Conservation (phyloP, 2,797 vertebrate species). For the Pangasius krempfi region DNA sequence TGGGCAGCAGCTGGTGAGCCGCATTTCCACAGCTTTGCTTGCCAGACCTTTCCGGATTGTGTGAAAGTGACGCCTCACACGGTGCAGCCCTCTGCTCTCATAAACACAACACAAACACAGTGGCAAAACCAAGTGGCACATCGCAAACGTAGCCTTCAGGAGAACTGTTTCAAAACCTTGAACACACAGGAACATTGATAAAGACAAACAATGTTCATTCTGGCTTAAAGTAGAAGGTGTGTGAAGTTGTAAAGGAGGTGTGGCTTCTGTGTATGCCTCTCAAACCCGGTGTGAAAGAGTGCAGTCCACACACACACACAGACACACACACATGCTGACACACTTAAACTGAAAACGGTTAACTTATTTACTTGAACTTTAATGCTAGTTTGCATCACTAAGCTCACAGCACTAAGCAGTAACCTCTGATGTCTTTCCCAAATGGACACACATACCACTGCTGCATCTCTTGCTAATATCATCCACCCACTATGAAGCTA, state of each 20-base stretch:
- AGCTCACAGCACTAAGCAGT: not conserved
- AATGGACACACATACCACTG: not conserved
- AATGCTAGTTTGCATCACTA: not conserved
- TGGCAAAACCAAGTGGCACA: not conserved
- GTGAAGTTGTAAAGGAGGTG: not conserved
- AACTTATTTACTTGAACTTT: slow-evolving; percentile 1
- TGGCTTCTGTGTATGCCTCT: not conserved
- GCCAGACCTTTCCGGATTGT: slow-evolving; percentile 26
- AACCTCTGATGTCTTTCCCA: not conserved
- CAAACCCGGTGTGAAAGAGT: not conserved
- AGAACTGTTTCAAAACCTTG: not conserved
- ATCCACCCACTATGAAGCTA: not conserved
- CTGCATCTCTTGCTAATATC: not conserved
- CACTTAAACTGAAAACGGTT: not conserved
- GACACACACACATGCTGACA: not conserved
- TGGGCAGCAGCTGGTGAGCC: slow-evolving; percentile 27
- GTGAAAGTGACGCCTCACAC: slow-evolving; percentile 31
- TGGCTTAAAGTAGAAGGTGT: not conserved
- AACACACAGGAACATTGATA: not conserved
- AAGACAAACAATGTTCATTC: not conserved
- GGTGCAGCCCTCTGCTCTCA: slow-evolving; percentile 14
- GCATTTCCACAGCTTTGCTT: slow-evolving; percentile 22
- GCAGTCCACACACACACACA: not conserved
- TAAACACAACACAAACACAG: slow-evolving; percentile 33
- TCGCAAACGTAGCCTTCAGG: not conserved